Percentiles rank a stretch among this genome's conserved stretches.
phyloP scores from a whole-genome alignment of 1,140 invertebrate genomes.

The Rhagoletis zephyria region DNA sequence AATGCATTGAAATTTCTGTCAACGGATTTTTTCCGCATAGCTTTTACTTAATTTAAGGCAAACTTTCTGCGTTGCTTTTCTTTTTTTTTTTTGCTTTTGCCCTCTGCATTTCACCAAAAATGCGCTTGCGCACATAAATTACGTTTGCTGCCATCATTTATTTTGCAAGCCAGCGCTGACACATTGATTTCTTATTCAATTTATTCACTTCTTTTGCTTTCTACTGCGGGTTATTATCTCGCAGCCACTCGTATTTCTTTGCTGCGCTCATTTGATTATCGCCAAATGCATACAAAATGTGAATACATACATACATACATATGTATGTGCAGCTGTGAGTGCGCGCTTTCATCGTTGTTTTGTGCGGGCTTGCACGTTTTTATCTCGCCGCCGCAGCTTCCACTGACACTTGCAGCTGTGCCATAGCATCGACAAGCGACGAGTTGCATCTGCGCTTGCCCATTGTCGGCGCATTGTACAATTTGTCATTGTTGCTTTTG shows the following conservation, averaged over 20 bases:
- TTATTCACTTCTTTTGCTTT: neutral
- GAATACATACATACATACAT: too few relatives aligned
- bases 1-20: slow-evolving; percentile 48
- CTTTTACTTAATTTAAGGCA: neutral
- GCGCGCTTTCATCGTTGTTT: slow-evolving; percentile 17
- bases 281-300: neutral
- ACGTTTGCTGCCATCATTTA: slow-evolving; percentile 40
- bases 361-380: neutral
- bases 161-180: neutral
- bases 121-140: slow-evolving; percentile 32
- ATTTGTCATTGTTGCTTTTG: slow-evolving; percentile 41
- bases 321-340: too few relatives aligned
- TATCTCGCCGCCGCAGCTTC: neutral
- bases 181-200: slow-evolving; percentile 41
- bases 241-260: neutral
- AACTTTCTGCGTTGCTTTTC: neutral
- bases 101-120: slow-evolving; percentile 11
- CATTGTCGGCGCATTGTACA: slow-evolving; percentile 23
- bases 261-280: slow-evolving; percentile 44
- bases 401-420: slow-evolving; percentile 35
- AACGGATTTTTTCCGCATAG: slow-evolving; percentile 39
- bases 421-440: neutral
- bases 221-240: neutral
- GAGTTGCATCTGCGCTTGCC: slow-evolving; percentile 23
- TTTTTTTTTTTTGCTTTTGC: neutral